Evolutionary conservation across 1,140 invertebrate genomes (phyloP).

Genomic region (Arion vulgaris): DNA sequence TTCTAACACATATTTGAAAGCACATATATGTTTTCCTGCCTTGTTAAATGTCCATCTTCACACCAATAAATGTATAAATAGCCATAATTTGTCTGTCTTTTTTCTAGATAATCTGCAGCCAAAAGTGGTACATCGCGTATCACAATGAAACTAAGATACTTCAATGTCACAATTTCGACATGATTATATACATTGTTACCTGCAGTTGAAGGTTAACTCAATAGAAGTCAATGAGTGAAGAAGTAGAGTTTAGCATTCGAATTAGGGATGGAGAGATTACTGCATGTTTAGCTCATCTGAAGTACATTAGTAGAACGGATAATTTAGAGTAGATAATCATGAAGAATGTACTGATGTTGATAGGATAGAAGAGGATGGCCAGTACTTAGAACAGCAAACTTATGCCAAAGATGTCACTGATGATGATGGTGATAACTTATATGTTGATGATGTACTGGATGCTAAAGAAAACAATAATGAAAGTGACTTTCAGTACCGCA

Average conservation of each 20-base stretch:
- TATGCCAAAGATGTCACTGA: not conserved
- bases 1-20: no score
- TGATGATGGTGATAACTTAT: not conserved
- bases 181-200: no score
- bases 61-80: no score
- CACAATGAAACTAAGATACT: no score
- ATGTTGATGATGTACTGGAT: not conserved
- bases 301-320: not conserved
- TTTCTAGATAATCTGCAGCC: no score
- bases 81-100: no score
- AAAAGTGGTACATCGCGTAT: no score
- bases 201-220: no score
- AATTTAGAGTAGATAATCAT: not conserved
- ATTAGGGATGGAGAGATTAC: conserved; percentile 5
- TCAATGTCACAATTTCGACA: no score
- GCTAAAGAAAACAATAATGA: not conserved
- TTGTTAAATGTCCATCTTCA: no score
- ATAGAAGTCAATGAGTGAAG: conserved; percentile 14
- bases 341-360: not conserved
- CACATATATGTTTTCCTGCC: no score
- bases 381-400: not conserved
- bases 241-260: not conserved
- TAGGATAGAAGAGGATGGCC: not conserved
- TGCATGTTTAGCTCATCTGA: not conserved
- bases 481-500: not conserved